Base-by-base conservation (phyloP, 2,797 vertebrate species). In the Rhincodon typus region DNA sequence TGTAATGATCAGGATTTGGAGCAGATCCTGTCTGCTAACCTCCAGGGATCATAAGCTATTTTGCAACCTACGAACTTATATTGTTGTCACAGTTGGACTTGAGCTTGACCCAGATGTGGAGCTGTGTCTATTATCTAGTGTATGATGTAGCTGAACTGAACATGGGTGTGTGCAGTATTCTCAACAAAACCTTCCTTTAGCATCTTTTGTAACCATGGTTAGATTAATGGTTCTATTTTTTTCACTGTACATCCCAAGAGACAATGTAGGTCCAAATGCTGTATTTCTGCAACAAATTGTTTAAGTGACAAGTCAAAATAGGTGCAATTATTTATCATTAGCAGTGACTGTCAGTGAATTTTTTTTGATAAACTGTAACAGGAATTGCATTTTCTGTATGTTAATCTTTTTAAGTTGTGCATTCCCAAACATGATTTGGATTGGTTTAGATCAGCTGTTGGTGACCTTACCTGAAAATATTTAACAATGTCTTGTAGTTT, bases 401-500 rank as follows among this genome's bases (percentile, higher is more conserved):
- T 69, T 69, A 38, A 50, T 50, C 57, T n/a, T 66, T 69, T 90
- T 17, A 90, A 69, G 67, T 62, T 69, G 6, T 34, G 67, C n/a
- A 67, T 38, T 57, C 34, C 21, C 17, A 19, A 19, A 67, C 6
- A 0, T 69, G 90, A n/a, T 38, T 93, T 67, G 90, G 3, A 84
- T 38, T 84, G 42, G 82, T 84, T 84, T 93, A 69, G 38, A 93
- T 66, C n/a, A 93, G 90, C n/a, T 67, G 66, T 67, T 67, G 62
- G 62, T 69, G 66, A 93, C 62, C 69, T 50, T 69, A 67, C n/a
- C 30, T 62, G 53, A 17, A 66, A 6, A 69, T 69, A 69, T 93
- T 42, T 93, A 69, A 93, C 90, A 93, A 93, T 38, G n/a, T 93
- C 38, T 69, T 93, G 90, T 93, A 23, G 62, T 67, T 93, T 67